phyloP scores from a whole-genome alignment of 2,113 vertebrate genomes.

The Callionymus lyra region DNA sequence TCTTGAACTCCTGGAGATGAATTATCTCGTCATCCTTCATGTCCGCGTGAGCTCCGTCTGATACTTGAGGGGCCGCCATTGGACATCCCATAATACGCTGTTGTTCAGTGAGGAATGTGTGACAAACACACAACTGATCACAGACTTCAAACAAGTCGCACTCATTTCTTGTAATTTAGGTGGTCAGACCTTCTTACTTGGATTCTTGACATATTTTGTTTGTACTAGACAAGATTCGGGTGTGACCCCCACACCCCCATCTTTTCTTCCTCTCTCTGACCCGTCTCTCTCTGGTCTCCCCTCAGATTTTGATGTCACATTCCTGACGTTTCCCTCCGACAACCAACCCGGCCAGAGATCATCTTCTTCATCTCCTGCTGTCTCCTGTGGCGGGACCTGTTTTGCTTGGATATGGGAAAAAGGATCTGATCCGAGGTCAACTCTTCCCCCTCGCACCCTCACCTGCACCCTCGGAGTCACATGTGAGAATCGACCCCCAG shows the following conservation, averaged over 20 bases:
- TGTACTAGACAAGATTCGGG: constrained; percentile 24
- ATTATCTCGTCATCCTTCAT: too few species aligned
- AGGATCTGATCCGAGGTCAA: constrained; percentile 37
- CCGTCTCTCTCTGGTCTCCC: constrained; percentile 38
- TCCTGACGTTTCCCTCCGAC: constrained; percentile 26
- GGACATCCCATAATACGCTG: too few species aligned
- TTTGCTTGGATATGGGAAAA: constrained; percentile 20
- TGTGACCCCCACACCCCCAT: constrained; percentile 4
- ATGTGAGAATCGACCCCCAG: constrained; percentile 30
- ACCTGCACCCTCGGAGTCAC: constrained; percentile 30
- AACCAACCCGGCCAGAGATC: constrained; percentile 11
- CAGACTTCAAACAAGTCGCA: too few species aligned
- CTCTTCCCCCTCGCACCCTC: constrained; percentile 15
- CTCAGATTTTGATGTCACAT: constrained; percentile 26
- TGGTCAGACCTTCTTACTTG: constrained; percentile 7
- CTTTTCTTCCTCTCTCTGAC: constrained; percentile 3
- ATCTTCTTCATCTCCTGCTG: constrained; percentile 2
- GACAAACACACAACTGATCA: neutral
- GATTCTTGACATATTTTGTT: constrained; percentile 42
- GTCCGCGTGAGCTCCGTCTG: too few species aligned
- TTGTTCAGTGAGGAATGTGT: too few species aligned
- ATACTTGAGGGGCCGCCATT: too few species aligned
- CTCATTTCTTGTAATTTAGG: constrained; percentile 1
- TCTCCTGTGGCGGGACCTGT: constrained; percentile 3
- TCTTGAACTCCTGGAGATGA: too few species aligned